These are phyloP conservation scores for Aphodius granarius DNA, from an alignment of 2,888 invertebrate genomes.

Conservation along the genomic window DNA sequence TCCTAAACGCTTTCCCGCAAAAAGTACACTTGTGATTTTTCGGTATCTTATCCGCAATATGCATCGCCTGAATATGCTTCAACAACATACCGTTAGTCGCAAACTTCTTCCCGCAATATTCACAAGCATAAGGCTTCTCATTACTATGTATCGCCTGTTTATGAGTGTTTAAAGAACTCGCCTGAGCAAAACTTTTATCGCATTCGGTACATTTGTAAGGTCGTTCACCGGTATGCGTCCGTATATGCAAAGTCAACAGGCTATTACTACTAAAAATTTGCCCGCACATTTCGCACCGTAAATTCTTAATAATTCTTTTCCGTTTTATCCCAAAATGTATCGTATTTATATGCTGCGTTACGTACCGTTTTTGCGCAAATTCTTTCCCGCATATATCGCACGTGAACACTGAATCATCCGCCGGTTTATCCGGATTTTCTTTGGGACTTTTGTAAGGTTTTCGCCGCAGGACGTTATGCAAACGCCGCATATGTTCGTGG, in stretches of 20 bases:
- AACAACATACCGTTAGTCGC: constrained; percentile 41
- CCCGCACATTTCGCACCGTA: constrained; percentile 5
- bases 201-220: constrained; percentile 43
- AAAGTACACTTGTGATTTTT: constrained; percentile 38
- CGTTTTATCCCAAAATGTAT: constrained; percentile 1
- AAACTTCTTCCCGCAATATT: constrained; percentile 42
- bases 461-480: neutral
- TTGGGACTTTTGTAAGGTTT: neutral
- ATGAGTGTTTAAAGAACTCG: constrained; percentile 41
- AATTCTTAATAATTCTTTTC: neutral
- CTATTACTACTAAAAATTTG: neutral
- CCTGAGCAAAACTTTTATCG: constrained; percentile 41
- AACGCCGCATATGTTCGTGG: neutral
- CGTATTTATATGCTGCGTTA: constrained; percentile 1
- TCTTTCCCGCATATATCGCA: neutral
- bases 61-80: constrained; percentile 39
- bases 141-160: constrained; percentile 41
- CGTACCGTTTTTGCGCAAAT: constrained; percentile 6
- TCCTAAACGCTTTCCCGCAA: constrained; percentile 42
- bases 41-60: constrained; percentile 42
- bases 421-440: neutral
- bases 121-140: constrained; percentile 42
- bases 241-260: constrained; percentile 33
- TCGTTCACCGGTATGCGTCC: constrained; percentile 44
- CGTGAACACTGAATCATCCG: neutral